A percentile compares a stretch with the other conserved stretches of the same genome.
Evolutionary conservation across 2,797 vertebrate species (phyloP).

Genomic region (Spheniscus humboldti): DNA sequence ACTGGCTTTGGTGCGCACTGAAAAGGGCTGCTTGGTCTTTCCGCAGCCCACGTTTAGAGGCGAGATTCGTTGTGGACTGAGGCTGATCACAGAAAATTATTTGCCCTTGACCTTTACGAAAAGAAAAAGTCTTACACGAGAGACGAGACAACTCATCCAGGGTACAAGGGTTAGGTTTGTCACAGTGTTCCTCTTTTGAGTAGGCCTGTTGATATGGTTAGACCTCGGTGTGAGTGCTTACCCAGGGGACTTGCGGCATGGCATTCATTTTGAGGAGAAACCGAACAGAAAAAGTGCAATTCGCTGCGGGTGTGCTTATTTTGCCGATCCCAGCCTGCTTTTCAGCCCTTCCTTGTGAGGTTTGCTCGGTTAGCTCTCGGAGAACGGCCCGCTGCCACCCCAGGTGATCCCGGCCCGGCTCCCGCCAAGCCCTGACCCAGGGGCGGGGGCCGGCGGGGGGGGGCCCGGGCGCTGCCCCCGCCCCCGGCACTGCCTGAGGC

Average conservation of each 20-base stretch:
- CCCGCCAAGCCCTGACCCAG: too few species aligned
- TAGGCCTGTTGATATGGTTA: accelerated
- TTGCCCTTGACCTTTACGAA: not conserved
- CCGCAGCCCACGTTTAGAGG: not conserved
- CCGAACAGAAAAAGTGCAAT: accelerated
- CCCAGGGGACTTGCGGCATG: accelerated
- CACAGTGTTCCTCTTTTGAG: too few species aligned
- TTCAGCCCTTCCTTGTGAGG: accelerated
- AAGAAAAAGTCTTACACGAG: not conserved
- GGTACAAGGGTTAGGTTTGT: too few species aligned
- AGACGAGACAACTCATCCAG: too few species aligned
- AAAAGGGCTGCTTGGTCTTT: not conserved
- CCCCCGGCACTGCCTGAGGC: not conserved
- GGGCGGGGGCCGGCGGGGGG: too few species aligned
- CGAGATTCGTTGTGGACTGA: accelerated
- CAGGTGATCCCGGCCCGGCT: not conserved
- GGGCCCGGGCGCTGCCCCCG: too few species aligned
- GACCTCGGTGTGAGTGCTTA: not conserved
- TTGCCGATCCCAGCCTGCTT: accelerated
- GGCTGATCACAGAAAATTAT: not conserved
- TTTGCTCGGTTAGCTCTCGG: accelerated
- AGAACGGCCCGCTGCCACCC: not conserved
- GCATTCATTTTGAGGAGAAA: accelerated
- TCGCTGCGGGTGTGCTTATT: accelerated
- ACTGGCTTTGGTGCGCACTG: too few species aligned